Evolutionary conservation across 2,113 vertebrate genomes (phyloP).

Genomic region (Varanus komodoensis): DNA sequence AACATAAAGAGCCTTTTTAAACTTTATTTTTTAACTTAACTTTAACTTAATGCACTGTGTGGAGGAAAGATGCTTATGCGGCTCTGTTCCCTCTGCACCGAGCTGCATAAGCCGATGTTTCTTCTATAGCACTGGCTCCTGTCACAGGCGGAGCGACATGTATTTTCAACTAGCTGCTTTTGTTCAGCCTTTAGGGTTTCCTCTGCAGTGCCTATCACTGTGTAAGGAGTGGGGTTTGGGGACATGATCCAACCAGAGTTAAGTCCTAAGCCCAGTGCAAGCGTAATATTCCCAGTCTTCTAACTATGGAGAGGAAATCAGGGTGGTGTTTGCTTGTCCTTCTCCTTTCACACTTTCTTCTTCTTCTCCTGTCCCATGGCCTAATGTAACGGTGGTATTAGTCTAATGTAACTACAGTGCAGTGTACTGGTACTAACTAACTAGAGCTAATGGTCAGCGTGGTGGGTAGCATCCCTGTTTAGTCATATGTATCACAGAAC

Average conservation of each 20-base stretch:
- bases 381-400: not conserved
- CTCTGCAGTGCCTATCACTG: conserved; percentile 56
- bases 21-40: no score
- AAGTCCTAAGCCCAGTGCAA: not conserved
- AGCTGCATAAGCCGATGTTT: no score
- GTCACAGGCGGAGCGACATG: not conserved
- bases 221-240: conserved; percentile 39
- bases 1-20: no score
- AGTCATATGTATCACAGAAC: no score
- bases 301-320: not conserved
- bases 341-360: not conserved
- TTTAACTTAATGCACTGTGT: no score
- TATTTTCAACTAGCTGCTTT: not conserved
- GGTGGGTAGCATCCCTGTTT: no score
- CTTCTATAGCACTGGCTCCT: no score
- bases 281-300: not conserved
- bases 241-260: not conserved
- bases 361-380: not conserved
- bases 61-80: no score
- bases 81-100: no score
- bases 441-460: not conserved
- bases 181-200: not conserved
- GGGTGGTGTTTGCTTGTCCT: no score
- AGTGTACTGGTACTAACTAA: not conserved
- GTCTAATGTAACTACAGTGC: not conserved